These are phyloP conservation scores for Poecilia picta DNA, from an alignment of 2,797 vertebrate species.

Conservation along the genomic window DNA sequence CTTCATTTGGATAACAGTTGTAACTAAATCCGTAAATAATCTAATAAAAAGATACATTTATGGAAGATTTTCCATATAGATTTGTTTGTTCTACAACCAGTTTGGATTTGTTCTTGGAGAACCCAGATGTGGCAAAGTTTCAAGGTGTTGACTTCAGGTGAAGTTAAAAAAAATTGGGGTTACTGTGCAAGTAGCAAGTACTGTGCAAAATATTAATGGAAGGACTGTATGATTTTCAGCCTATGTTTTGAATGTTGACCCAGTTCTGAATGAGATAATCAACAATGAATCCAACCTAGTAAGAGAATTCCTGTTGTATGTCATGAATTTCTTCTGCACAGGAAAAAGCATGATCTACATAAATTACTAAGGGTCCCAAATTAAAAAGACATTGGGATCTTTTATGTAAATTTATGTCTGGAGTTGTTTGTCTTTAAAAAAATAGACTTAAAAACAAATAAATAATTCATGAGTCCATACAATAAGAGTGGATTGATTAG, in stretches of 20 bases:
- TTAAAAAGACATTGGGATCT: background rate
- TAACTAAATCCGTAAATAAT: background rate
- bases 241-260: background rate
- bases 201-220: background rate
- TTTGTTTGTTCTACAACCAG: background rate
- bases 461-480: background rate
- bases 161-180: background rate
- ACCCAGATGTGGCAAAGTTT: background rate
- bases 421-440: background rate
- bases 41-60: background rate
- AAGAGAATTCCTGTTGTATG: background rate
- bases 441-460: background rate
- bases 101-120: background rate
- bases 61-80: background rate
- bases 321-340: background rate
- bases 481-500: background rate
- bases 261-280: background rate
- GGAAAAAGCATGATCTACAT: background rate
- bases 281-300: background rate
- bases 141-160: background rate
- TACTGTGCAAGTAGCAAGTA: background rate
- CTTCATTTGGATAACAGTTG: background rate
- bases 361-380: background rate
- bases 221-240: background rate
- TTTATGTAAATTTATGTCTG: background rate